Base-by-base conservation (phyloP, 2,888 invertebrate species). In the Pristionchus exspectatus region DNA sequence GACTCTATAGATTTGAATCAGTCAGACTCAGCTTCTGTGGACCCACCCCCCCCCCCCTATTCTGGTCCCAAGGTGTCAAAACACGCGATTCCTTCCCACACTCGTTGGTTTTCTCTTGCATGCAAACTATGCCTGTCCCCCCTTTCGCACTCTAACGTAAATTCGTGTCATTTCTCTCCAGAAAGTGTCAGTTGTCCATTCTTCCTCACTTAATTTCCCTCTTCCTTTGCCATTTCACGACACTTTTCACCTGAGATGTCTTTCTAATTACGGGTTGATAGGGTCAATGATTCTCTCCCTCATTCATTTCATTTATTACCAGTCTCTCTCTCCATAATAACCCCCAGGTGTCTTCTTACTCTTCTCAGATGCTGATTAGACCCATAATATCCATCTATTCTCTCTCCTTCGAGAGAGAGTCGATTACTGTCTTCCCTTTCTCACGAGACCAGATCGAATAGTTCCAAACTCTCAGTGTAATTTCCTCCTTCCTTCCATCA, bases 301-400 rank as follows among this genome's bases (percentile, higher is more conserved):
- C 81, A 50, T 50, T 81, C 81, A 21, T 54, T 50, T 16, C 81
- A 81, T 81, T 81, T 81, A 81, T 81, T 81, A 54, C 81, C 81
- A 81, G 81, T 81, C 81, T 77, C 74, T 77, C 74, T 44, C 77
- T n/a, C 44, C 24, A 81, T 81, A 33, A 50, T 81, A 81, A 81
- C 50, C 81, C 38, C 74, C 81, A 81, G 81, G 81, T 81, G 81
- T 81, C 81, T 81, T 81, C 81, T 81, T 81, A 54, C 81, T 81
- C 44, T n/a, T 81, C 81, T 81, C 81, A 54, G 81, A 81, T 81
- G 44, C 5, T 50, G 44, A 72, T 72, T 30, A 72, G 72, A 38
- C 30, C 44, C 74, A 81, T 81, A 50, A 81, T 81, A 44, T 50
- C 81, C 44, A 18, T 50, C 50, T 21, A 38, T 38, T 81, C 38